Percentiles rank a stretch among this genome's conserved stretches.
phyloP scores from a whole-genome alignment of 2,113 vertebrate genomes.

The Grantiella picta region DNA sequence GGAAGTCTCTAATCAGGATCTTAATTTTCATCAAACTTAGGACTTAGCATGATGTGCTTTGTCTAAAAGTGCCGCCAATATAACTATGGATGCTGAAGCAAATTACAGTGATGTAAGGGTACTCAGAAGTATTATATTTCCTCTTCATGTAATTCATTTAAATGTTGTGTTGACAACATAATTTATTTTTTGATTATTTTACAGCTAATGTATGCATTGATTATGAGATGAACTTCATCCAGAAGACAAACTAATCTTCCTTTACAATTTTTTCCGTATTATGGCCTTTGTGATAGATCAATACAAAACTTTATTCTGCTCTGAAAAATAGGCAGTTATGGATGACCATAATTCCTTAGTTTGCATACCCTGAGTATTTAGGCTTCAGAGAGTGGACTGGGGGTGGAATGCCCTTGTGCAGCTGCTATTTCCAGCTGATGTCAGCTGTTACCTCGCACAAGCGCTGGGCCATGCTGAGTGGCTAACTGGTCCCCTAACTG shows the following conservation, averaged over 20 bases:
- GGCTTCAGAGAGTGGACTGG: not conserved
- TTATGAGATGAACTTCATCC: not conserved
- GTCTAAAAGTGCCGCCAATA: not conserved
- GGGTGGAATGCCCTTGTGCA: not conserved
- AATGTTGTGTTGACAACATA: not conserved
- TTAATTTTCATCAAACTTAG: not conserved
- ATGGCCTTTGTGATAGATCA: not conserved
- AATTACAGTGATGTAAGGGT: not conserved
- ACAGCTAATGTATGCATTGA: not conserved
- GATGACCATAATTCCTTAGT: not conserved
- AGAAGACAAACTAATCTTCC: not conserved
- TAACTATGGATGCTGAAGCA: not conserved
- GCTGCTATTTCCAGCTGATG: not conserved
- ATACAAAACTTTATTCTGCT: not conserved
- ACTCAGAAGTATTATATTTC: not conserved
- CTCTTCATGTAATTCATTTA: constrained; percentile 20
- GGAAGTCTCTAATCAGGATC: not conserved
- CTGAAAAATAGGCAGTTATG: not conserved
- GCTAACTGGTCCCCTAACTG: too few relatives aligned
- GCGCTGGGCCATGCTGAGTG: too few relatives aligned
- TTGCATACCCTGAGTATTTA: not conserved
- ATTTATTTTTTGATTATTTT: constrained; percentile 5
- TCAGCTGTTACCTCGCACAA: not conserved
- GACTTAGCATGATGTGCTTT: not conserved
- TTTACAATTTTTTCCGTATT: not conserved